These are phyloP conservation scores for Crepidodera aurea DNA, from an alignment of 2,888 invertebrate species.

Conservation along the genomic window DNA sequence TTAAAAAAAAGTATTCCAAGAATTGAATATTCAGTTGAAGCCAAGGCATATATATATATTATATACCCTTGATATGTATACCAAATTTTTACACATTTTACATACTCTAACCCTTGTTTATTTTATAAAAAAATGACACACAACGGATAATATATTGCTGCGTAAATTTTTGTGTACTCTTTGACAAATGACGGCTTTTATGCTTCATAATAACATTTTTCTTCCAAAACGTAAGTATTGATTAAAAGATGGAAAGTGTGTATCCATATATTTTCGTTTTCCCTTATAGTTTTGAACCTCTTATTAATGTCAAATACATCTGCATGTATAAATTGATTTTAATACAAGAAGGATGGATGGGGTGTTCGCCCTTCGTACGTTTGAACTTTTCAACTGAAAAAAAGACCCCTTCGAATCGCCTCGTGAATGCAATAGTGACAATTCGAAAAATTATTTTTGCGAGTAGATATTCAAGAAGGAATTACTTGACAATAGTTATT, in stretches of 20 bases:
- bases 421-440: too few species aligned
- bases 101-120: constrained; percentile 10
- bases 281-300: constrained; percentile 2
- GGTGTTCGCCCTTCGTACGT: not conserved
- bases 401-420: too few species aligned
- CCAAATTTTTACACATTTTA: not conserved
- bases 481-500: too few species aligned
- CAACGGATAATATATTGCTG: constrained; percentile 6
- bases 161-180: constrained; percentile 1
- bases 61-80: not conserved
- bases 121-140: constrained; percentile 11
- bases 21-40: constrained; percentile 3
- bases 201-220: constrained; percentile 12
- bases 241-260: constrained; percentile 8
- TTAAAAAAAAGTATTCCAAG: too few species aligned
- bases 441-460: too few species aligned
- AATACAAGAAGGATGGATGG: constrained; percentile 1
- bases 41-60: not conserved
- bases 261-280: not conserved
- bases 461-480: too few species aligned
- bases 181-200: constrained; percentile 10
- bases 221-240: constrained; percentile 2
- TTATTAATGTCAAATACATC: constrained; percentile 11
- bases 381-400: too few species aligned
- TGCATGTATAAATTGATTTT: constrained; percentile 8